Evolutionary conservation across 2,113 vertebrate genomes (phyloP), one percentile per base, ranked within the genome.

Genomic region (Ctenodactylus gundi): DNA sequence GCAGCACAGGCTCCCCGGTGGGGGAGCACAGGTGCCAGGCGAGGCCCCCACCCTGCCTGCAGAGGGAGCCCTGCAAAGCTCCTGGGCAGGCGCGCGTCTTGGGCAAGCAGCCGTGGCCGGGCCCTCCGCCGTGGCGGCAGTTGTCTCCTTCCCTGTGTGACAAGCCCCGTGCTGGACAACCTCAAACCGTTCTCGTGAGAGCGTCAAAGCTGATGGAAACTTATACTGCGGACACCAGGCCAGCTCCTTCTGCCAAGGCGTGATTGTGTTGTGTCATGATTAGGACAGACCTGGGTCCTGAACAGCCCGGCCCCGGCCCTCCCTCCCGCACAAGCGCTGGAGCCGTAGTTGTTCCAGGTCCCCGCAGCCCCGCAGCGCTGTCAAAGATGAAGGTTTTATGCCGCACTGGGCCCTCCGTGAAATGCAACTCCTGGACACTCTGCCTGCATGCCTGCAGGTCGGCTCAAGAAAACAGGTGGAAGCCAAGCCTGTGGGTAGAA

Each of bases 101-200:
- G 58, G 39, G 70, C 91, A 58, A 67, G 46, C 51, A 31, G 36
- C 70, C 18, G 27, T 39, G 17, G 9, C 75, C 6, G n/a, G 27
- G 64, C 58, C 11, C 77, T 57, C 64, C 7, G 31, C 21, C 36
- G 57, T 82, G 25, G 70, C n/a, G 89, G 58, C 72, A 57, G 67
- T 64, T 92, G 70, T 73, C 80, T 90, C 80, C 80, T 64, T 87
- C 91, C 85, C 89, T 78, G 12, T 90, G 23, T 89, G 78, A 88
- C 70, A 83, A 2, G 53, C 34, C 46, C 34, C 2, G 1, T 25
- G 23, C 53, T 68, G 60, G 29, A 53, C 29, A 36, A 94, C 65
- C 36, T 46, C 49, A 92, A 83, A 13, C 9, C 76, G 73, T 49
- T 68, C 68, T 51, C 5, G 70, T 18, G 75, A 94, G 90, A 62